These are phyloP conservation scores for Cuculus canorus DNA, from an alignment of 2,797 vertebrate species.

Conservation along the genomic window DNA sequence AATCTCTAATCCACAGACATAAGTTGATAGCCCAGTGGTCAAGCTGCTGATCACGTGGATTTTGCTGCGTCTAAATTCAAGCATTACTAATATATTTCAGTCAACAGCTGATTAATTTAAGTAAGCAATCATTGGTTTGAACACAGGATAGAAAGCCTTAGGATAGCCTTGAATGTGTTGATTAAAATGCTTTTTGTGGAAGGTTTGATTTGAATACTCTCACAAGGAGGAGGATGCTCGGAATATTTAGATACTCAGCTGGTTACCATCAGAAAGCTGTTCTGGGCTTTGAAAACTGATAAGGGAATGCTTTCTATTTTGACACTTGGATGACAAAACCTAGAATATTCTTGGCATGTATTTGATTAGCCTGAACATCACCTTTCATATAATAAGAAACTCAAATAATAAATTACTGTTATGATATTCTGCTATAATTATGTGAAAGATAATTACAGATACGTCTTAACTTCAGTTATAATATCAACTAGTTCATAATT, in stretches of 20 bases:
- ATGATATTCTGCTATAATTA: neutral
- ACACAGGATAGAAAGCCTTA: neutral
- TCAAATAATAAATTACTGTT: neutral
- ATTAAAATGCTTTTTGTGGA: conserved; percentile 17
- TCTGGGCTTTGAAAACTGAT: neutral
- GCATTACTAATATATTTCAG: neutral
- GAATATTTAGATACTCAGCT: neutral
- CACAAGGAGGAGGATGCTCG: neutral
- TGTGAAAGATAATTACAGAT: neutral
- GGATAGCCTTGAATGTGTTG: neutral
- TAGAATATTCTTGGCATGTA: neutral
- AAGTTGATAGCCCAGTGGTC: neutral
- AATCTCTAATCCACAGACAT: neutral
- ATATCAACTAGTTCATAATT: neutral
- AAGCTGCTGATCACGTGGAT: neutral
- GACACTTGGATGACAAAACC: neutral
- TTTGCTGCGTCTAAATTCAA: neutral
- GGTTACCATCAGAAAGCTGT: neutral
- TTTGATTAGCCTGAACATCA: neutral
- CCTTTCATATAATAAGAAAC: neutral
- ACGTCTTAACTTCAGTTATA: neutral
- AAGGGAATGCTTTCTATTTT: neutral
- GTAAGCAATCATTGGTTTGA: neutral
- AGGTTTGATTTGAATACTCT: neutral
- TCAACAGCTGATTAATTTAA: conserved; percentile 4